phyloP scores from a whole-genome alignment of 2,888 invertebrate genomes.

The Nudaria mundana region DNA sequence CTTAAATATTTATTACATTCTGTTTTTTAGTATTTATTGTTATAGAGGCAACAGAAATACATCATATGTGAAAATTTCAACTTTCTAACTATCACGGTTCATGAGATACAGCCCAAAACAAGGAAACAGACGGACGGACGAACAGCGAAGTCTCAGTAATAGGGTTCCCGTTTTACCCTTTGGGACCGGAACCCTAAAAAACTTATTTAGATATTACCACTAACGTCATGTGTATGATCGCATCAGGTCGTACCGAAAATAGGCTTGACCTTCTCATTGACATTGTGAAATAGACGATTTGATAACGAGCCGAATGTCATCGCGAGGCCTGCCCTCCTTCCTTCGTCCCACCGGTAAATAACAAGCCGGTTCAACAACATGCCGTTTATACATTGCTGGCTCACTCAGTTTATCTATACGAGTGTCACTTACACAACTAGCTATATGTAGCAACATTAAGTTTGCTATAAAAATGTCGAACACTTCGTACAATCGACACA shows the following conservation, averaged over 20 bases:
- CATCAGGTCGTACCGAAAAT: conserved; percentile 63
- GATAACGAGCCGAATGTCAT: conserved; percentile 78
- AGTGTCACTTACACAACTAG: conserved; percentile 28
- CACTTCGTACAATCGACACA: conserved; percentile 50
- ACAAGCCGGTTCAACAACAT: conserved; percentile 41
- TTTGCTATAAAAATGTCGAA: conserved; percentile 16
- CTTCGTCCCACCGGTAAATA: conserved; percentile 50
- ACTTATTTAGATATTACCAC: conserved; percentile 13
- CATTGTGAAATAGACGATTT: conserved; percentile 80
- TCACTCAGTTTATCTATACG: conserved; percentile 27
- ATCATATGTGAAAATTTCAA: no score
- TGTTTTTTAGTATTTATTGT: no score
- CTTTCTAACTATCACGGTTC: no score
- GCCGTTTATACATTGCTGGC: conserved; percentile 57
- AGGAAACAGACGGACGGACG: no score
- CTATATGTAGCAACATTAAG: conserved; percentile 18
- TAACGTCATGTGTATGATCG: conserved; percentile 53
- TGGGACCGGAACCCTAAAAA: no score
- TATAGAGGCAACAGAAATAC: no score
- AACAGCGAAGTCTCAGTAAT: no score
- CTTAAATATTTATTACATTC: no score
- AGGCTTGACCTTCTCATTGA: conserved; percentile 80
- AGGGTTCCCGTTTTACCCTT: no score
- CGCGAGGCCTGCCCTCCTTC: conserved; percentile 74
- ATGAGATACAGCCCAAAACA: no score